These are phyloP conservation scores for Misgurnus anguillicaudatus DNA, from an alignment of 2,113 vertebrate genomes.

Conservation along the genomic window DNA sequence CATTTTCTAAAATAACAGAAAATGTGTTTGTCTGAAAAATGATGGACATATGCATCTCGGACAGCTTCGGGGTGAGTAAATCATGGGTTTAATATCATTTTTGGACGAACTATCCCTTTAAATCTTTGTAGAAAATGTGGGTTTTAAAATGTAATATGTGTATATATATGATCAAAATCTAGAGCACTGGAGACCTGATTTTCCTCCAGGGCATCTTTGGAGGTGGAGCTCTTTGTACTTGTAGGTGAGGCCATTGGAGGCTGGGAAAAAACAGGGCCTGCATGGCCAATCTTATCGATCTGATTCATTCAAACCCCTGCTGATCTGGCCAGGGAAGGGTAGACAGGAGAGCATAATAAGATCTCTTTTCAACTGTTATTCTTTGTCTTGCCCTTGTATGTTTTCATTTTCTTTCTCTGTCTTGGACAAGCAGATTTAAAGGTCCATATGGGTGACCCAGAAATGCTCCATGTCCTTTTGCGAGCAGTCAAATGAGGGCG, in stretches of 20 bases:
- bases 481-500: neutral
- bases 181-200: neutral
- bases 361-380: neutral
- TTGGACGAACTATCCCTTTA: too few species aligned
- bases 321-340: conserved; percentile 2
- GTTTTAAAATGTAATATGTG: too few species aligned
- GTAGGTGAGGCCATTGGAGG: conserved; percentile 2
- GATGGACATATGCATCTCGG: too few species aligned
- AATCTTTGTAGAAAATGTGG: too few species aligned
- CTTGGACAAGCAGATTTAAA: conserved; percentile 28
- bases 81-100: too few species aligned
- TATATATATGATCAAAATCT: too few species aligned
- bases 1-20: too few species aligned
- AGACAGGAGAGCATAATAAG: neutral
- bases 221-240: conserved; percentile 12
- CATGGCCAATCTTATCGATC: neutral
- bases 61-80: too few species aligned
- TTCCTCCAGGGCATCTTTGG: conserved; percentile 5
- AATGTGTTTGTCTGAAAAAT: too few species aligned
- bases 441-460: conserved; percentile 12
- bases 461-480: neutral
- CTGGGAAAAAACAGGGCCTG: neutral
- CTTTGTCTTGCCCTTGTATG: neutral
- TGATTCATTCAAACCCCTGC: conserved; percentile 2
- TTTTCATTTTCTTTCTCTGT: neutral